These are phyloP conservation scores for Lepidotrigona ventralis DNA, from an alignment of 1,140 invertebrate species.

Conservation along the genomic window DNA sequence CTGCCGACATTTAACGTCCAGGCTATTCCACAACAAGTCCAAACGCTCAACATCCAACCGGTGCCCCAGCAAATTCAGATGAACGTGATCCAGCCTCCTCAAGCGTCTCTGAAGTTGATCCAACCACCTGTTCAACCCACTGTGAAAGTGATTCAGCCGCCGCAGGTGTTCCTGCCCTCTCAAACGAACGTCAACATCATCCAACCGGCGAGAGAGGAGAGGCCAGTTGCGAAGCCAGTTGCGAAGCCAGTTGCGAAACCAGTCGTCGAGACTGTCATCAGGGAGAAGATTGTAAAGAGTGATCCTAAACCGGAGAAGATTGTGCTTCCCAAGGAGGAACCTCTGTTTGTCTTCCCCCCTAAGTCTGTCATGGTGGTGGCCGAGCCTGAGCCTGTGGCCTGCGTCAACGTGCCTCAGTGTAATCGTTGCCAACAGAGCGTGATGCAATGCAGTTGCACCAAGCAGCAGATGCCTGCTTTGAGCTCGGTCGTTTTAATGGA, in stretches of 20 bases:
- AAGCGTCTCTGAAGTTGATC: neutral
- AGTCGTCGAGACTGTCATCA: neutral
- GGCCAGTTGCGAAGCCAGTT: neutral
- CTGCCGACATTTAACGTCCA: neutral
- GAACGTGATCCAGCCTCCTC: neutral
- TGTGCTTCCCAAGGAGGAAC: neutral
- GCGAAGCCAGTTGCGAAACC: neutral
- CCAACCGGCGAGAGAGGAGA: neutral
- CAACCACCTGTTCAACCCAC: neutral
- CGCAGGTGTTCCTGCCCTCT: neutral
- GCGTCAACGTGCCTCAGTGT: neutral
- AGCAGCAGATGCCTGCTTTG: neutral
- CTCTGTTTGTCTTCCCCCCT: neutral
- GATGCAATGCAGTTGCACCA: conserved; percentile 4
- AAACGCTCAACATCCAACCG: neutral
- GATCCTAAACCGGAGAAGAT: neutral
- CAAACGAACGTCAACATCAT: neutral
- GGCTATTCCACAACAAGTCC: neutral
- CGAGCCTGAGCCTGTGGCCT: neutral
- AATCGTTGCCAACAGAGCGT: neutral
- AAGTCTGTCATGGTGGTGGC: neutral
- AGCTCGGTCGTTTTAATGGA: neutral
- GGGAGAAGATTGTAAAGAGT: neutral
- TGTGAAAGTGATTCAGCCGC: conserved; percentile 21
- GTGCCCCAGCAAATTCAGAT: neutral